Conservation (phyloP, 1,140 invertebrate genomes). For the Tetraneura akinire region DNA sequence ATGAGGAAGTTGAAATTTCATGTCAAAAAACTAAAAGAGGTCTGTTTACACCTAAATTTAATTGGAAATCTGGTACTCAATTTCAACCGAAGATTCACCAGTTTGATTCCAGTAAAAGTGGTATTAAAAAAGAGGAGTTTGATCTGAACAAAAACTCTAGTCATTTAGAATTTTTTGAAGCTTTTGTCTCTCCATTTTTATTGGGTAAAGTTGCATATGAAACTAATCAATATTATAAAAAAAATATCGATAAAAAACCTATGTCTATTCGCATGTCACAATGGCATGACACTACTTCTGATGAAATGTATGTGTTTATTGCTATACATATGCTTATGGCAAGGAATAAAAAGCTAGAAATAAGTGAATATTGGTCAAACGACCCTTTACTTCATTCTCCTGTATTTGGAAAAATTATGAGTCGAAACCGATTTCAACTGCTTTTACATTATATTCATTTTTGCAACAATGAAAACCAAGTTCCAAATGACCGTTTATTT, state of each 20-base stretch:
- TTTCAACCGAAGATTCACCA: too few species aligned
- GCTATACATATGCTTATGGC: conserved; percentile 3
- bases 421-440: conserved; percentile 50
- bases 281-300: conserved; percentile 5
- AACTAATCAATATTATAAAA: conserved; percentile 55
- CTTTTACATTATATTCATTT: conserved; percentile 52
- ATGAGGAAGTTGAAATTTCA: too few species aligned
- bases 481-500: not conserved
- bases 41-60: too few species aligned
- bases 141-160: too few species aligned
- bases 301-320: conserved; percentile 31
- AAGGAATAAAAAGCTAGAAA: conserved; percentile 1
- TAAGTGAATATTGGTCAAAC: conserved; percentile 52
- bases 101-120: too few species aligned
- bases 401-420: conserved; percentile 51
- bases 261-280: not conserved
- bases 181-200: too few species aligned
- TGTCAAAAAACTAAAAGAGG: too few species aligned
- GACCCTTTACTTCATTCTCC: conserved; percentile 45
- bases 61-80: too few species aligned
- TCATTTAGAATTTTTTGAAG: too few species aligned
- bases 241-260: not conserved
- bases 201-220: conserved; percentile 15
- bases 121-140: too few species aligned
- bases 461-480: conserved; percentile 46